Evolutionary conservation across 2,797 vertebrate species (phyloP).

Genomic region (Sardinella longiceps): DNA sequence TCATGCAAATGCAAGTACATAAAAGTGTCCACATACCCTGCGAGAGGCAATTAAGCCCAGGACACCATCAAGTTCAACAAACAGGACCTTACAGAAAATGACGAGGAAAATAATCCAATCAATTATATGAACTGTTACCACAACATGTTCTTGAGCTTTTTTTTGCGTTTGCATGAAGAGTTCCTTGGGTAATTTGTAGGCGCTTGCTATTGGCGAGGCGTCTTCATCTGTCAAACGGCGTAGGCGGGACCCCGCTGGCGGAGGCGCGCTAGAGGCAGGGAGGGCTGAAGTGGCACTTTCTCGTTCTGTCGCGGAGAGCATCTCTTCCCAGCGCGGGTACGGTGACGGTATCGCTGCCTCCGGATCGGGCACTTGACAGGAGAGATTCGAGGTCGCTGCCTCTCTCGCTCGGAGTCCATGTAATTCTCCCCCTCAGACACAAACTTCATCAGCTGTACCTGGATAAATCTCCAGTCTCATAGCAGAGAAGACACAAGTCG

Average conservation of each 20-base stretch:
- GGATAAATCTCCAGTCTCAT: constrained; percentile 71
- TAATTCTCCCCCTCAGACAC: constrained; percentile 56
- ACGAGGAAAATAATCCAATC: neutral
- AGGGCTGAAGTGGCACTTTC: constrained; percentile 77
- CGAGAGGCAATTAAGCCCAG: neutral
- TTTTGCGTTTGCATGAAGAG: constrained; percentile 20
- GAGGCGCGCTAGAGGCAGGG: constrained; percentile 60
- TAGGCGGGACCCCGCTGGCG: constrained; percentile 78
- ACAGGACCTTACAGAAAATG: neutral
- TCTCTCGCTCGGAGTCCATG: constrained; percentile 58
- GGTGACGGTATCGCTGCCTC: constrained; percentile 60
- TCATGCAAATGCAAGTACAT: constrained; percentile 21
- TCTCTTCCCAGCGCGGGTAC: constrained; percentile 56
- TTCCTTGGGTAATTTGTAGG: constrained; percentile 46
- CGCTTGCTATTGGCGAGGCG: constrained; percentile 72
- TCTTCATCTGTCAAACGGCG: constrained; percentile 77
- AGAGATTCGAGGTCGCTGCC: constrained; percentile 61
- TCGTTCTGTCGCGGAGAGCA: constrained; percentile 67
- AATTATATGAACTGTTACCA: constrained; percentile 2
- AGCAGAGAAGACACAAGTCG: constrained; percentile 51
- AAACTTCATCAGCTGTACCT: constrained; percentile 60
- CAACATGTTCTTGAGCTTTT: constrained; percentile 18
- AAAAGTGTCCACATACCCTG: constrained; percentile 4
- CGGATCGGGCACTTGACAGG: constrained; percentile 64
- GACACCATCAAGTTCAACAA: neutral